Conservation (phyloP, 2,113 vertebrate genomes). For the Hydrolagus affinis region DNA sequence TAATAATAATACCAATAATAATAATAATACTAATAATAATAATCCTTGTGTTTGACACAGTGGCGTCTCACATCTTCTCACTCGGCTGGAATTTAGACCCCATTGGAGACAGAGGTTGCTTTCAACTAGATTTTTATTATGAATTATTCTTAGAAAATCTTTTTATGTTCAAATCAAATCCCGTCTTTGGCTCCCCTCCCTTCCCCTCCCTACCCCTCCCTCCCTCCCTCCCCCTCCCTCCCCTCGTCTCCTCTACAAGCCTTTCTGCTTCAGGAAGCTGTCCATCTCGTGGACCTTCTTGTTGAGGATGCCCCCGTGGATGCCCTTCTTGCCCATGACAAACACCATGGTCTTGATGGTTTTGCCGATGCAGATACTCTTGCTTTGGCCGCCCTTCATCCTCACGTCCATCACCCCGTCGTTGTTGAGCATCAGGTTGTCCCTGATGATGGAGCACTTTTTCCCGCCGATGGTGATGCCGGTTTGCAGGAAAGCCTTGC, state of each 20-base stretch:
- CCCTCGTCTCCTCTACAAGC: constrained; percentile 37
- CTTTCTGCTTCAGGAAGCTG: constrained; percentile 37
- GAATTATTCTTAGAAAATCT: not conserved
- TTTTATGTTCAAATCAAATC: not conserved
- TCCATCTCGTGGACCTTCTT: constrained; percentile 46
- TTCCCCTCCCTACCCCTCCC: too few relatives aligned
- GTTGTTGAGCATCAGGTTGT: constrained; percentile 43
- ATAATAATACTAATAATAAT: not conserved
- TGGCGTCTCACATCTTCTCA: not conserved
- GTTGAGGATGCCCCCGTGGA: constrained; percentile 47
- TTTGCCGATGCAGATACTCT: constrained; percentile 44
- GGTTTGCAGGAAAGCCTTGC: constrained; percentile 36
- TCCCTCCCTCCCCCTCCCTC: too few relatives aligned
- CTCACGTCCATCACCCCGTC: constrained; percentile 42
- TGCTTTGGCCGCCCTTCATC: constrained; percentile 44
- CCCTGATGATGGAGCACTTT: constrained; percentile 46
- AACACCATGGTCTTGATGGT: constrained; percentile 45
- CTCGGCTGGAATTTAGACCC: not conserved
- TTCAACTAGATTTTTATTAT: constrained; percentile 14
- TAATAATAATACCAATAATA: not conserved
- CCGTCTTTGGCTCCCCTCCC: not conserved
- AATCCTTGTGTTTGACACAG: not conserved
- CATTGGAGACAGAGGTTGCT: not conserved
- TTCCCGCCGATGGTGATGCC: constrained; percentile 45
- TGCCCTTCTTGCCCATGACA: constrained; percentile 45